Evolutionary conservation across 1,140 invertebrate species (phyloP).

Genomic region (Cylas formicarius): DNA sequence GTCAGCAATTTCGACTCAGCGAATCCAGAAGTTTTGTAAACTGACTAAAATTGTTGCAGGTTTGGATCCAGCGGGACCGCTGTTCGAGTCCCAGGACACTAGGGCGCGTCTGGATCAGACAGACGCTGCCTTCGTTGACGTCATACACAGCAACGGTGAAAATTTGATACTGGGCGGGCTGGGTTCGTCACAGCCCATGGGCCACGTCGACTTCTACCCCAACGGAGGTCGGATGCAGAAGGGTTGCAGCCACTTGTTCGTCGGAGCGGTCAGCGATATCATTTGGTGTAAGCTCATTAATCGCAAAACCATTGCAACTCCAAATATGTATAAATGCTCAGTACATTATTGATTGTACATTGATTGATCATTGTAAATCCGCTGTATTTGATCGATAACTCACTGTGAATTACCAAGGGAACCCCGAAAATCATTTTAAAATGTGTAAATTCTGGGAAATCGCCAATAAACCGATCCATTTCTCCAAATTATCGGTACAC

Average conservation of each 20-base stretch:
- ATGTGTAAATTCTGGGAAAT: too few relatives aligned
- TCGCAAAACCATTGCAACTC: too few relatives aligned
- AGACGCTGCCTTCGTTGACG: constrained; percentile 89
- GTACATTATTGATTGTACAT: too few relatives aligned
- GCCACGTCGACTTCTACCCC: constrained; percentile 87
- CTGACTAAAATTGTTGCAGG: constrained; percentile 50
- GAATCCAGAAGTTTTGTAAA: too few relatives aligned
- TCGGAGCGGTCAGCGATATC: constrained; percentile 85
- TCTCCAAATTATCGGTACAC: too few relatives aligned
- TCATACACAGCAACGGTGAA: constrained; percentile 90
- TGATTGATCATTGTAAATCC: too few relatives aligned
- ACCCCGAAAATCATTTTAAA: too few relatives aligned
- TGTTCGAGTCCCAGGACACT: constrained; percentile 81
- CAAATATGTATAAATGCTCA: too few relatives aligned
- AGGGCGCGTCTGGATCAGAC: constrained; percentile 70
- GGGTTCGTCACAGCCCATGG: constrained; percentile 79
- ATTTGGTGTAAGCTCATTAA: constrained; percentile 79
- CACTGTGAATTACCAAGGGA: too few relatives aligned
- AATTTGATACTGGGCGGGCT: constrained; percentile 77
- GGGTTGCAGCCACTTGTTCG: constrained; percentile 71
- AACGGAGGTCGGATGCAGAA: constrained; percentile 87
- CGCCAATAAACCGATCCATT: too few relatives aligned
- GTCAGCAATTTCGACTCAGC: too few relatives aligned
- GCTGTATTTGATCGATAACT: too few relatives aligned
- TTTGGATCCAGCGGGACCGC: constrained; percentile 81